Conservation (phyloP, 1,140 invertebrate genomes). For the Probaryconus sp. region DNA sequence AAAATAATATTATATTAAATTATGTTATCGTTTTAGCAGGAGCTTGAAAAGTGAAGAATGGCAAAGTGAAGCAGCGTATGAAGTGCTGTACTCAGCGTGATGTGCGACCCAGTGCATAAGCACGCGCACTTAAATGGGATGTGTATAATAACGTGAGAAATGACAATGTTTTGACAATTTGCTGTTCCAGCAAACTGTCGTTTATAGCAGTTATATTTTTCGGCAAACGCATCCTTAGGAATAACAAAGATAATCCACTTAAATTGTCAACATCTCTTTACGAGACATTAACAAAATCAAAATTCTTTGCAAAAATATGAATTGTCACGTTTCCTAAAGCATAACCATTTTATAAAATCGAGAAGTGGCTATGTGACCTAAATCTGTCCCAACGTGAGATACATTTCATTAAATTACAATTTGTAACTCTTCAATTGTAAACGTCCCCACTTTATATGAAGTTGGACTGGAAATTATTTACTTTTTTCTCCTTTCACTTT, state of each 20-base stretch:
- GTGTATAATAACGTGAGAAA: conserved; percentile 72
- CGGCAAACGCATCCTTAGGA: conserved; percentile 8
- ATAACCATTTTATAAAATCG: too few species aligned
- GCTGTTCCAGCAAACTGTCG: conserved; percentile 43
- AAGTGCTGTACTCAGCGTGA: conserved; percentile 48
- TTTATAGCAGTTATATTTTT: conserved; percentile 43
- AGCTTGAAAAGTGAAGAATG: conserved; percentile 56
- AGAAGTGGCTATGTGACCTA: not conserved
- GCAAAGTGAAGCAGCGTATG: conserved; percentile 56
- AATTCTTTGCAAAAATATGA: not conserved
- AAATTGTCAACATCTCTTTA: conserved; percentile 39
- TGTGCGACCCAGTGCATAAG: conserved; percentile 51
- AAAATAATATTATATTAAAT: conserved; percentile 62
- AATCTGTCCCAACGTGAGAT: too few species aligned
- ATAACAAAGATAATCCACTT: conserved; percentile 29
- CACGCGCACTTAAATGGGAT: conserved; percentile 69
- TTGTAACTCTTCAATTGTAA: too few species aligned
- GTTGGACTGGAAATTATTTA: too few species aligned
- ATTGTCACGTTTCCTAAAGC: too few species aligned
- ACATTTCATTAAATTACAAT: too few species aligned
- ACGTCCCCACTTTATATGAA: too few species aligned
- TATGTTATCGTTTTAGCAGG: conserved; percentile 53
- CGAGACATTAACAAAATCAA: conserved; percentile 14
- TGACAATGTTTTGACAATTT: conserved; percentile 74
- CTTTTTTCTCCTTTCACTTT: too few species aligned